Evolutionary conservation across 2,888 invertebrate species (phyloP).

Genomic region (Serripes groenlandicus): DNA sequence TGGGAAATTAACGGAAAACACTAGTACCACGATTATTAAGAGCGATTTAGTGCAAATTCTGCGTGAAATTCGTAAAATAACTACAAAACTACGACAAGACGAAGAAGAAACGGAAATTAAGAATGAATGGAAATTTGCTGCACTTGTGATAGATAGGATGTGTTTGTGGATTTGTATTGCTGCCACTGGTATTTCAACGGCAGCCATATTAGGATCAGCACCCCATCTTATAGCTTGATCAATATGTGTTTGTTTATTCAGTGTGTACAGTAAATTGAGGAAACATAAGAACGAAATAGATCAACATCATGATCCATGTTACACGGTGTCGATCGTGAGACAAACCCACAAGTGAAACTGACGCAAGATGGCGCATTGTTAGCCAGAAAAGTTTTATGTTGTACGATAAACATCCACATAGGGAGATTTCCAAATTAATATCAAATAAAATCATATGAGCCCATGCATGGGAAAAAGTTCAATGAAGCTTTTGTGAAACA

Average conservation of each 20-base stretch:
- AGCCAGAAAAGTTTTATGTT: too few relatives aligned
- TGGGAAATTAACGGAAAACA: constrained; percentile 28
- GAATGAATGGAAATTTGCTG: constrained; percentile 99
- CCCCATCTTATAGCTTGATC: constrained; percentile 79
- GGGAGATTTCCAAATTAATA: too few relatives aligned
- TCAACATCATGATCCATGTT: neutral
- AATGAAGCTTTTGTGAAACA: too few relatives aligned
- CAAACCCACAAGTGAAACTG: neutral
- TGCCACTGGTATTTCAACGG: constrained; percentile 92
- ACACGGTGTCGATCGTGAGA: neutral
- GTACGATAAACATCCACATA: too few relatives aligned
- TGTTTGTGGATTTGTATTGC: constrained; percentile 96
- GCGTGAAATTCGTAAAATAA: constrained; percentile 97
- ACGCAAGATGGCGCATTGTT: too few relatives aligned
- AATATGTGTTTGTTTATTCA: neutral
- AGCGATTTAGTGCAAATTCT: constrained; percentile 97
- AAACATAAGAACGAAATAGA: neutral
- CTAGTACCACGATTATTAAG: constrained; percentile 24
- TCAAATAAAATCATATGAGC: too few relatives aligned
- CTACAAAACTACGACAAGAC: constrained; percentile 97
- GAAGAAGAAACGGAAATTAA: constrained; percentile 97
- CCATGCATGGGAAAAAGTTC: too few relatives aligned
- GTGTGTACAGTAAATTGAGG: neutral
- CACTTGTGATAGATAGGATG: constrained; percentile 99
- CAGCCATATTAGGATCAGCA: constrained; percentile 83